Evolutionary conservation across 2,113 vertebrate genomes (phyloP).

Genomic region (Daphoenositta chrysoptera): DNA sequence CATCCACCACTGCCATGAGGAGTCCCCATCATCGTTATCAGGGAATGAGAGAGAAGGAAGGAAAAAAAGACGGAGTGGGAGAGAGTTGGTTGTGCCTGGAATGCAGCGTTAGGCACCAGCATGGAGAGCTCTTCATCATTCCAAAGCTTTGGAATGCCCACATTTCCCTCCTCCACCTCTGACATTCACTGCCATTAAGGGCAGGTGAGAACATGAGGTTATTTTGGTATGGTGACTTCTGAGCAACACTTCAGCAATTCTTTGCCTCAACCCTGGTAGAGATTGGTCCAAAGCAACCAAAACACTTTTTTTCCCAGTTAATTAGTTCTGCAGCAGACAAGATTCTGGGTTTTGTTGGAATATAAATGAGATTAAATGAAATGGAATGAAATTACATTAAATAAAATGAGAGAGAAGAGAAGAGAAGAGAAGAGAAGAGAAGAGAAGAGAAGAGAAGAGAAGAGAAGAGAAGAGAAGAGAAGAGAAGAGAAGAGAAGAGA

Average conservation of each 20-base stretch:
- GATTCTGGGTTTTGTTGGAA: neutral
- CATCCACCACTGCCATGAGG: neutral
- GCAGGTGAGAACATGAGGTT: neutral
- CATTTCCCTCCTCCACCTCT: neutral
- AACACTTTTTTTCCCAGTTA: neutral
- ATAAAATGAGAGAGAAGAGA: no score
- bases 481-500: no score
- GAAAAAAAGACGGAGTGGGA: neutral
- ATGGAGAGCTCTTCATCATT: neutral
- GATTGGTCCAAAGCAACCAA: neutral
- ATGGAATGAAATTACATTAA: neutral
- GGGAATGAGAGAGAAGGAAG: neutral
- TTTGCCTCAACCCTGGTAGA: neutral
- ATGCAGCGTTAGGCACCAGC: neutral
- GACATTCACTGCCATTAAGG: neutral
- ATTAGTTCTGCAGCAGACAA: neutral
- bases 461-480: no score
- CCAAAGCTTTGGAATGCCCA: neutral
- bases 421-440: no score
- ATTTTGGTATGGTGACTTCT: neutral
- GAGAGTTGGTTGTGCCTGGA: neutral
- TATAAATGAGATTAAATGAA: neutral
- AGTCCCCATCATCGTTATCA: neutral
- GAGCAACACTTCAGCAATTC: neutral
- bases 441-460: no score